These are phyloP conservation scores for Ptychodera flava DNA, from an alignment of 35 echinoderm and acorn worm species.

Conservation along the genomic window DNA sequence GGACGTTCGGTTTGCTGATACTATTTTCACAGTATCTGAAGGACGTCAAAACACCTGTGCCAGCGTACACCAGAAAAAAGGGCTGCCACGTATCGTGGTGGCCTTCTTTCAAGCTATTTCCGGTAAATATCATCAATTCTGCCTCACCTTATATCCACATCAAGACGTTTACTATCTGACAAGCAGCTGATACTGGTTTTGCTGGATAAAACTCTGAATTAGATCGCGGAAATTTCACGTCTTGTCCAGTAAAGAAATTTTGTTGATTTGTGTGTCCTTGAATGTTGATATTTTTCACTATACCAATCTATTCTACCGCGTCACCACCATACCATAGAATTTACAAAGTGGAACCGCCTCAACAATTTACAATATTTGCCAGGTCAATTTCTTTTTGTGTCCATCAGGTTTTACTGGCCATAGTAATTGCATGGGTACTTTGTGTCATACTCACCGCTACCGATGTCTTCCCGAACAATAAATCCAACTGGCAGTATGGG, in stretches of 20 bases:
- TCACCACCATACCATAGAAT: background rate
- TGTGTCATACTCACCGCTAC: constrained; percentile 6
- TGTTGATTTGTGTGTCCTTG: background rate
- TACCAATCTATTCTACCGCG: background rate
- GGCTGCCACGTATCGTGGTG: background rate
- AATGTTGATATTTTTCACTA: background rate
- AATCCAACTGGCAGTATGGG: background rate
- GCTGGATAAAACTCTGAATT: no score
- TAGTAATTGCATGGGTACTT: constrained; percentile 7
- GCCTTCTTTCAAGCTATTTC: background rate
- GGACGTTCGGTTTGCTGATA: background rate
- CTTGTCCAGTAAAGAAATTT: no score
- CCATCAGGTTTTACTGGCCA: background rate
- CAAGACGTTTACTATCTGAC: no score
- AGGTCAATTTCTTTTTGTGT: background rate
- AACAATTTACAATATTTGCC: background rate
- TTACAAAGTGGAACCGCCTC: background rate
- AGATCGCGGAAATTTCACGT: no score
- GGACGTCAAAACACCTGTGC: background rate
- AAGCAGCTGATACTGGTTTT: no score
- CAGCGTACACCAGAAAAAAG: background rate
- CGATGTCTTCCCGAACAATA: background rate
- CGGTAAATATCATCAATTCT: background rate
- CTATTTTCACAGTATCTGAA: background rate
- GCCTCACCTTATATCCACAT: background rate